Percentiles rank a stretch among this genome's conserved stretches.
phyloP scores from a whole-genome alignment of 1,140 invertebrate species.

The Hirudo medicinalis region DNA sequence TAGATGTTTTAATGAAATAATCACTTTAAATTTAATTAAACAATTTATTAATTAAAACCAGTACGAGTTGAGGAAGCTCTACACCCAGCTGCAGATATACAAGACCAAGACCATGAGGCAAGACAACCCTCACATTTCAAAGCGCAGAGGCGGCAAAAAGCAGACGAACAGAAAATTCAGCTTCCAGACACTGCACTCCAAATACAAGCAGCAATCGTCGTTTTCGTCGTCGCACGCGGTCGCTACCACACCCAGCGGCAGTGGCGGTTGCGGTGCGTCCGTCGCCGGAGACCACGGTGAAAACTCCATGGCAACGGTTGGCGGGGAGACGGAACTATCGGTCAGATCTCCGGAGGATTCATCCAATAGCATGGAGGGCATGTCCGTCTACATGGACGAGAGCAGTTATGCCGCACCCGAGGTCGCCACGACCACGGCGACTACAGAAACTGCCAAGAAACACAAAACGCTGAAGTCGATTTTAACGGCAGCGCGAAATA shows the following conservation, averaged over 20 bases:
- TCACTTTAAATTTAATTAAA: too few species aligned
- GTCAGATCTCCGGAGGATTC: slow-evolving; percentile 45
- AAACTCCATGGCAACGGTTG: slow-evolving; percentile 34
- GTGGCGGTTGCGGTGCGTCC: slow-evolving; percentile 8
- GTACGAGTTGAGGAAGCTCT: slow-evolving; percentile 77
- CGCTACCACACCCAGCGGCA: not conserved
- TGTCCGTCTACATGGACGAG: slow-evolving; percentile 31
- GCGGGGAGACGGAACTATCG: not conserved
- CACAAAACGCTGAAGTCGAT: not conserved
- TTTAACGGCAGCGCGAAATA: slow-evolving; percentile 11
- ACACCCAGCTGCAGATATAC: slow-evolving; percentile 66
- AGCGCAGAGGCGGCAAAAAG: slow-evolving; percentile 76
- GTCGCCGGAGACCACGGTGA: slow-evolving; percentile 29
- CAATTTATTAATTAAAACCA: slow-evolving; percentile 28
- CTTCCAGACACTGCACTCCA: slow-evolving; percentile 52
- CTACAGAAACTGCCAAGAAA: not conserved
- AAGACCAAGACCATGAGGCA: slow-evolving; percentile 76
- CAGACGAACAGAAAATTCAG: slow-evolving; percentile 72
- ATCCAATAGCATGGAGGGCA: slow-evolving; percentile 40
- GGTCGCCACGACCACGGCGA: not conserved
- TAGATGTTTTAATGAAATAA: too few species aligned
- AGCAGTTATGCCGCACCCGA: not conserved
- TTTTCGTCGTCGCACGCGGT: not conserved
- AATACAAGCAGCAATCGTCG: slow-evolving; percentile 36
- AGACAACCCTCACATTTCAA: slow-evolving; percentile 88